phyloP scores from a whole-genome alignment of 37 sponge, comb jelly and placozoan genomes.

The Lycopodina hypogea region DNA sequence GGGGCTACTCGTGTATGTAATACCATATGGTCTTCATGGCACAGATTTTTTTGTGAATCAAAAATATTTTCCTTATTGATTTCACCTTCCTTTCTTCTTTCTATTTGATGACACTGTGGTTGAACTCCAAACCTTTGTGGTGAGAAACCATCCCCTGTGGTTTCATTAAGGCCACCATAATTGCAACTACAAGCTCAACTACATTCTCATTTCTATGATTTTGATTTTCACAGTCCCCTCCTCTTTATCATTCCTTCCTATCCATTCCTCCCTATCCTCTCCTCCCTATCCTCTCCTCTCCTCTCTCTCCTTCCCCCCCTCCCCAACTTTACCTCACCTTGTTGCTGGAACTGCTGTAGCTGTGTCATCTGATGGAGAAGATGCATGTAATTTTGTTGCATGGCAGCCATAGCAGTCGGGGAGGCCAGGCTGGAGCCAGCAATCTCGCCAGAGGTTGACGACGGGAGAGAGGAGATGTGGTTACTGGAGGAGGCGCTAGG shows the following conservation, averaged over 20 bases:
- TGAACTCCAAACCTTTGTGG: no score
- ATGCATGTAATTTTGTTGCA: constrained; percentile 60
- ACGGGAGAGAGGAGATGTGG: neutral
- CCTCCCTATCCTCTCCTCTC: neutral
- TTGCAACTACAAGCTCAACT: no score
- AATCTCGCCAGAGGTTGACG: neutral
- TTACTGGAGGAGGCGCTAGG: neutral
- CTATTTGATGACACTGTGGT: no score
- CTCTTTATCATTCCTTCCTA: neutral
- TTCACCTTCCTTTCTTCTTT: no score
- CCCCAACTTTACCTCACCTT: neutral
- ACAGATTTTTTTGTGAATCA: no score
- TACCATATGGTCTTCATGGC: no score
- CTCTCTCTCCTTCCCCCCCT: neutral
- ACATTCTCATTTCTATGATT: neutral
- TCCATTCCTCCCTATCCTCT: neutral
- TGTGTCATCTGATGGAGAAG: constrained; percentile 56
- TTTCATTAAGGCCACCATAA: no score
- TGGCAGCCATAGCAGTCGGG: constrained; percentile 11
- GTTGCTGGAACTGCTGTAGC: constrained; percentile 42
- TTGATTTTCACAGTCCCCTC: neutral
- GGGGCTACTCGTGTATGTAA: no score
- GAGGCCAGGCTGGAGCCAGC: neutral
- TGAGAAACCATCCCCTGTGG: no score
- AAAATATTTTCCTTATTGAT: no score